Evolutionary conservation across 2,113 vertebrate species (phyloP).

Genomic region (Cyprinodon brontotheroides): DNA sequence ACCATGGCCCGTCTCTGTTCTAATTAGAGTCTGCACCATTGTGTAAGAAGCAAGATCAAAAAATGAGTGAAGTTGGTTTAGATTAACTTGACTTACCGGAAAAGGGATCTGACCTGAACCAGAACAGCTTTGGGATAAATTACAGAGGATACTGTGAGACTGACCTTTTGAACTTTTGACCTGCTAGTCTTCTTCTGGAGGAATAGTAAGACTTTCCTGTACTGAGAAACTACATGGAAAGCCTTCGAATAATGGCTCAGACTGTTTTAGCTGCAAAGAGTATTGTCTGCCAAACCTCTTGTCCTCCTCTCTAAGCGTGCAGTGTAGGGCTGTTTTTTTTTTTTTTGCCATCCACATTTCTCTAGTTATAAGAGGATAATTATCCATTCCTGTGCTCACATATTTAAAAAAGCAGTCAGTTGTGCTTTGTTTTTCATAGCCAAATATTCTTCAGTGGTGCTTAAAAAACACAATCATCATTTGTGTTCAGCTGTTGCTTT

Average conservation of each 20-base stretch:
- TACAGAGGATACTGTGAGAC: too few species aligned
- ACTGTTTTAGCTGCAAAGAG: too few species aligned
- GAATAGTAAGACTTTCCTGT: too few species aligned
- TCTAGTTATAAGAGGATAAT: conserved; percentile 19
- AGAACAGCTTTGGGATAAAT: too few species aligned
- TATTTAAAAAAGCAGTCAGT: not conserved
- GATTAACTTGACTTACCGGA: not conserved
- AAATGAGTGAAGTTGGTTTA: not conserved
- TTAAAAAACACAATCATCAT: conserved; percentile 37
- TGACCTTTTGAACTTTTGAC: too few species aligned
- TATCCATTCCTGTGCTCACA: not conserved
- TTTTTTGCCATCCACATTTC: conserved; percentile 2
- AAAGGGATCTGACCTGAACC: too few species aligned
- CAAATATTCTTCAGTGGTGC: conserved; percentile 1
- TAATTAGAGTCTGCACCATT: not conserved
- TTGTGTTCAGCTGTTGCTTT: conserved; percentile 8
- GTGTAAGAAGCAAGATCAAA: not conserved
- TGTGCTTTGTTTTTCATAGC: conserved; percentile 22
- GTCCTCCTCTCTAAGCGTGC: not conserved
- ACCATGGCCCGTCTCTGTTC: not conserved
- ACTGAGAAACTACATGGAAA: too few species aligned
- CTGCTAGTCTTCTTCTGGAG: too few species aligned
- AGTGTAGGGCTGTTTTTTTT: not conserved
- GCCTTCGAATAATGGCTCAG: too few species aligned
- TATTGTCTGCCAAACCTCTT: not conserved